Evolutionary conservation across 37 sponge, comb jelly and placozoan species (phyloP), one percentile per base, ranked within the genome.

Genomic region (Cliona cf. orientalis): DNA sequence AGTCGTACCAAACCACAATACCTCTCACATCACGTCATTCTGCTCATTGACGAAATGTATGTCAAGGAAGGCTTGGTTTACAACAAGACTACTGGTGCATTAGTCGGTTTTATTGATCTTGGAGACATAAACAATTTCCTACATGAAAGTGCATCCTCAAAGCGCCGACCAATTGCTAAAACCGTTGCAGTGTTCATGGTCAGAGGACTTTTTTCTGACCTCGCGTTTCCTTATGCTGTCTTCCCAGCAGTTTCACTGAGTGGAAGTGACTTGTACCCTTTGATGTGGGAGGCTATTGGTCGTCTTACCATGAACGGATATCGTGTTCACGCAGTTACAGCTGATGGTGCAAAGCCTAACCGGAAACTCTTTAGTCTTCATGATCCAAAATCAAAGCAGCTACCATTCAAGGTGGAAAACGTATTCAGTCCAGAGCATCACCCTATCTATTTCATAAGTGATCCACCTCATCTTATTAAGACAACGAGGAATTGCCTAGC

Each of bases 1-100:
- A 9, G 14, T 14, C 53, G 14, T 49, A 49, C 53, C 53, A 49
- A 49, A 49, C 53, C 53, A 49, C 9, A 9, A 14, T 49, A 14
- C 14, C 14, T 49, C 14, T 49, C 53, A 49, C 53, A 9, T 49
- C 14, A 49, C 14, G 53, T 49, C 9, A 14, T 49, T 19, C 14
- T 14, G 9, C 53, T 49, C 14, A 14, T 49, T 19, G 53, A 49
- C 14, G 53, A 49, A 14, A 49, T 49, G 53, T 49, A n/a, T 49
- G 39, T 84, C 22, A 69, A 70, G 38, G 80, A 79, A 37, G 80
- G 46, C 25, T 58, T 80, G 19, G 81, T 80, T 36, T 80, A 43
- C 28, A 60, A 80, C 49, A 80, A 80, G 55, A 32, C 61, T 37
- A 41, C 78, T 40, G 62, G 32, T 28, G 63, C 39, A 36, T 39